Base-by-base conservation (phyloP, 1,140 invertebrate species). In the Ectropis grisescens region DNA sequence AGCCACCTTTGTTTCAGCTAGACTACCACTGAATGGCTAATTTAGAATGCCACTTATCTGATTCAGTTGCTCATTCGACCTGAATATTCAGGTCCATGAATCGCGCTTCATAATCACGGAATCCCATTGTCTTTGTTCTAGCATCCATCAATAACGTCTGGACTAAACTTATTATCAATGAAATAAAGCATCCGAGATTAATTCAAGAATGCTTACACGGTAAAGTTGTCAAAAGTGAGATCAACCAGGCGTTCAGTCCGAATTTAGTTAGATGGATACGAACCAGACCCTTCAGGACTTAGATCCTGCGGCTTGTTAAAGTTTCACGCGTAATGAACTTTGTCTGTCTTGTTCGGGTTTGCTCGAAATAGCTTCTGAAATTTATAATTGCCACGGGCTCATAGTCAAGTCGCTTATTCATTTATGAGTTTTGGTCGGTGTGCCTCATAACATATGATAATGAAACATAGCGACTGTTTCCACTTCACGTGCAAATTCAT, bases 21-120 rank as follows among this genome's bases (percentile, higher is more conserved):
- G 44, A 43, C 46, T 36, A 46, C 50, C 44, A 41, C 57, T 71
- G 54, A 70, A 75, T 68, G 39, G 53, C 59, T 65, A 74, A 79
- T 75, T 71, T 66, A 65, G 54, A 61, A 64, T n/a, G n/a, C n/a
- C n/a, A 66, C 50, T 70, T 67, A 75, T 79, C 70, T 67, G 66
- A 72, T 71, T 59, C 64, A 65, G 55, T 61, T 75, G 64, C 62
- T 67, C 56, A 62, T 45, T 52, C 57, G 62, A 74, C 65, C 61
- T 69, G 48, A 64, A 67, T 74, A 60, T 71, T 62, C 49, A 47
- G 58, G 56, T 53, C 58, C 52, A 69, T 67, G 58, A 59, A 64
- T 50, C 64, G 36, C 28, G 49, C 50, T 49, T 64, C 53, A 53
- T 45, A 45, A 33, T 29, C 30, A 55, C n/a, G 58, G 54, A 38